Percentiles rank a stretch among this genome's conserved stretches.
Evolutionary conservation across 2,113 vertebrate genomes (phyloP).

Genomic region (Caranx melampygus): DNA sequence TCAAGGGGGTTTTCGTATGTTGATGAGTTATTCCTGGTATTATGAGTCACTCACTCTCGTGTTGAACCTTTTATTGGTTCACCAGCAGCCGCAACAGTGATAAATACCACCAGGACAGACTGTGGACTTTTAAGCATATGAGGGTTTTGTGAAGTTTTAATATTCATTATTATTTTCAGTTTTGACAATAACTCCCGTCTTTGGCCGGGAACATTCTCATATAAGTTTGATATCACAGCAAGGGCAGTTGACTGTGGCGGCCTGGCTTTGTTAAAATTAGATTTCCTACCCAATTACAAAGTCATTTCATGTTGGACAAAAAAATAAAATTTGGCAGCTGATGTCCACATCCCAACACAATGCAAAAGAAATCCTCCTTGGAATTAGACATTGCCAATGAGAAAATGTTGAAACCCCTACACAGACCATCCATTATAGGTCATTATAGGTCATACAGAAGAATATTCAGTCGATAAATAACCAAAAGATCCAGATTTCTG

Average conservation of each 20-base stretch:
- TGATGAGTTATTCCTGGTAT: not conserved
- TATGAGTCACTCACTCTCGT: not conserved
- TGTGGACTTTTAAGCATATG: not conserved
- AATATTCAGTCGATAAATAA: not conserved
- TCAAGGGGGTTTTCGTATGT: not conserved
- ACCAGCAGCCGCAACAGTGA: not conserved
- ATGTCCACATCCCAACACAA: not conserved
- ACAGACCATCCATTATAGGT: not conserved
- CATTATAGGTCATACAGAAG: not conserved
- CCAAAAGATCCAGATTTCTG: not conserved
- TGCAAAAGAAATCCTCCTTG: not conserved
- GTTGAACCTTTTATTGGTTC: not conserved
- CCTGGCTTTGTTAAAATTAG: not conserved
- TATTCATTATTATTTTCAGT: not conserved
- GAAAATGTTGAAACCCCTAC: not conserved
- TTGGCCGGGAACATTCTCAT: not conserved
- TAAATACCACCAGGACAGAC: not conserved
- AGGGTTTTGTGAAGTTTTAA: not conserved
- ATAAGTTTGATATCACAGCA: not conserved
- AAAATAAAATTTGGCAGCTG: not conserved
- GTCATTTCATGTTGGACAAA: not conserved
- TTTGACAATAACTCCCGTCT: not conserved
- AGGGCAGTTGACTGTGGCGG: not conserved
- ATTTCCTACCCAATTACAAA: conserved; percentile 1
- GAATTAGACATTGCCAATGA: not conserved